Conservation (phyloP, 2,888 invertebrate species). For the Coleophora flavipennella region DNA sequence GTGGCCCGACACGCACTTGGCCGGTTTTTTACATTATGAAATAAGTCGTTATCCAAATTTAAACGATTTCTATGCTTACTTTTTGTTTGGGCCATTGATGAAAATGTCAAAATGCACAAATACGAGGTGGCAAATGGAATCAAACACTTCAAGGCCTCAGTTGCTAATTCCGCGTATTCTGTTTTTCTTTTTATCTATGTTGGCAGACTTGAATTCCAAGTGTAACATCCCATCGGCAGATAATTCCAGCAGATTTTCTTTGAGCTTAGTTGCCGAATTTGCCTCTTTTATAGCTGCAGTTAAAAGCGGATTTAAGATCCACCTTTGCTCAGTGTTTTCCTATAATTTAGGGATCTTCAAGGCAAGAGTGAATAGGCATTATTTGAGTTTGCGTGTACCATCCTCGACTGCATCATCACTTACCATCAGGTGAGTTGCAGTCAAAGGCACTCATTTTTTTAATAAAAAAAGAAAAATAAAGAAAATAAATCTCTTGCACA, state of each 20-base stretch:
- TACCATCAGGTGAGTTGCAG: too few species aligned
- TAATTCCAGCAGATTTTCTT: too few species aligned
- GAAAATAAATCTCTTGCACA: constrained; percentile 15
- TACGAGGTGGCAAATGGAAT: too few species aligned
- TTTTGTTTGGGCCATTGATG: constrained; percentile 23
- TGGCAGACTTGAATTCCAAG: constrained; percentile 15
- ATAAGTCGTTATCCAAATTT: constrained; percentile 22
- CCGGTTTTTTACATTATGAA: background rate
- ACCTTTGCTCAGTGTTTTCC: too few species aligned
- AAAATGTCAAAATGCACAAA: constrained; percentile 17
- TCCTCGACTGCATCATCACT: too few species aligned
- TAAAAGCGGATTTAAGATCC: background rate
- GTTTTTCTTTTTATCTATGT: constrained; percentile 4
- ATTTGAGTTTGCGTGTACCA: too few species aligned
- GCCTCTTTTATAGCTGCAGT: constrained; percentile 13
- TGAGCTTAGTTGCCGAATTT: constrained; percentile 15
- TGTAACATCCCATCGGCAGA: constrained; percentile 18
- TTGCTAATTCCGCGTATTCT: constrained; percentile 2
- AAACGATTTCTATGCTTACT: constrained; percentile 24
- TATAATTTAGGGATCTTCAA: too few species aligned
- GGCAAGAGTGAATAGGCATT: too few species aligned
- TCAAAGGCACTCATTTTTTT: too few species aligned
- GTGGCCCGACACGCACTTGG: too few species aligned
- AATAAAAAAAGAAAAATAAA: constrained; percentile 15
- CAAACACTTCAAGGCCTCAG: too few species aligned